Evolutionary conservation across 2,888 invertebrate genomes (phyloP), one percentile per base, ranked within the genome.

Genomic region (Harpalus rubripes): DNA sequence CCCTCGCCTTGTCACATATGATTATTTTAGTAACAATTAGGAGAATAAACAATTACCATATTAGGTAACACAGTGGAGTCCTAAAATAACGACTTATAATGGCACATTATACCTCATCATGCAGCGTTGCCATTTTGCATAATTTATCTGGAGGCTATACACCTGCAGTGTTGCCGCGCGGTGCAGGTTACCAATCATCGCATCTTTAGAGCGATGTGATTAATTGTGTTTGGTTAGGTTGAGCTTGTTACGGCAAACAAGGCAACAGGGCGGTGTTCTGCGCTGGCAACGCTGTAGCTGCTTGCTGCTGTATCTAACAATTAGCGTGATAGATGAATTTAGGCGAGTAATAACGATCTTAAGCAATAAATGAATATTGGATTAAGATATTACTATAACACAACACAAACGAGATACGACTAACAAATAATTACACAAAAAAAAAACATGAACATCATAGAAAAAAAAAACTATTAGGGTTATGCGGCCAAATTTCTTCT

Each of bases 181-280:
- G n/a, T 68, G 41, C 68, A 68, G 68, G 68, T 68, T 68, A 68
- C 68, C 68, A 72, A 72, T 72, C 68, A 72, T 72, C 68, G 68
- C 68, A 72, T 72, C 68, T 72, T 72, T 72, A 41, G 68, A 72
- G 41, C 41, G 15, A n/a, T 39, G 68, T 72, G 68, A 72, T 72
- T 72, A 72, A 72, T 72, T 72, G 41, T 41, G 68, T 72, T 72
- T 72, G 68, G 68, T 72, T 72, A 72, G 68, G 68, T 41, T 72
- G 16, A 72, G 68, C 68, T 72, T 41, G 68, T 72, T 72, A 72
- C 68, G 39, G n/a, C 16, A 41, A 72, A 72, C 41, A 41, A 39
- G 39, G 39, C 68, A 72, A 72, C 68, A 39, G 39, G n/a, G 32
- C 39, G 32, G 12, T 39, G 68, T 39, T 39, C 68, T 8, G 32